These are phyloP conservation scores for Prinia subflava DNA, from an alignment of 2,113 vertebrate genomes.

Conservation along the genomic window DNA sequence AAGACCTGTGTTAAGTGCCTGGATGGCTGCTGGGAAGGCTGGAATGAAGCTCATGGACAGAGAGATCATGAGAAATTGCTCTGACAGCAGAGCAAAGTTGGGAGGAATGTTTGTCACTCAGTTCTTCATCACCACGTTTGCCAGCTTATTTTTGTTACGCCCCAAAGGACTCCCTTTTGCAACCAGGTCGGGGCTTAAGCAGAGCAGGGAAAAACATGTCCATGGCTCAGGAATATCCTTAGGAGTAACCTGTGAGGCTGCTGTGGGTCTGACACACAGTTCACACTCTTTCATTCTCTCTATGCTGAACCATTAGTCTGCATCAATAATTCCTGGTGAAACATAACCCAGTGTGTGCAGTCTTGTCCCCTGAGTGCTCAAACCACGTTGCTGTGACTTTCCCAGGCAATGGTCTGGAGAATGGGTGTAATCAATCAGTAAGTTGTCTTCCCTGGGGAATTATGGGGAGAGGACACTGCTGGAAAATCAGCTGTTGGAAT, in stretches of 20 bases:
- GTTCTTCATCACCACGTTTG: background rate
- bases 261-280: background rate
- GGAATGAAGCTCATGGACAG: background rate
- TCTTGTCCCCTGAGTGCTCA: background rate
- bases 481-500: background rate
- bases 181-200: background rate
- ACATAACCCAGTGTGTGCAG: background rate
- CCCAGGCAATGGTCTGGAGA: background rate
- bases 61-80: background rate
- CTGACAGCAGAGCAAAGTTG: background rate
- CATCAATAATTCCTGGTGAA: background rate
- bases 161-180: background rate
- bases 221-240: background rate
- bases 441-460: background rate
- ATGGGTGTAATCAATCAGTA: background rate
- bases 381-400: background rate
- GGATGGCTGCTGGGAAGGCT: background rate
- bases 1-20: background rate
- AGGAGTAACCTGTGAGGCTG: background rate
- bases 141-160: background rate
- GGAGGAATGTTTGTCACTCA: background rate
- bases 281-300: background rate
- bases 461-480: fast-evolving
- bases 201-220: background rate
- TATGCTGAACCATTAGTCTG: background rate